These are phyloP conservation scores for Carcinoscorpius rotundicauda DNA, from an alignment of 1,140 invertebrate genomes.

Conservation along the genomic window DNA sequence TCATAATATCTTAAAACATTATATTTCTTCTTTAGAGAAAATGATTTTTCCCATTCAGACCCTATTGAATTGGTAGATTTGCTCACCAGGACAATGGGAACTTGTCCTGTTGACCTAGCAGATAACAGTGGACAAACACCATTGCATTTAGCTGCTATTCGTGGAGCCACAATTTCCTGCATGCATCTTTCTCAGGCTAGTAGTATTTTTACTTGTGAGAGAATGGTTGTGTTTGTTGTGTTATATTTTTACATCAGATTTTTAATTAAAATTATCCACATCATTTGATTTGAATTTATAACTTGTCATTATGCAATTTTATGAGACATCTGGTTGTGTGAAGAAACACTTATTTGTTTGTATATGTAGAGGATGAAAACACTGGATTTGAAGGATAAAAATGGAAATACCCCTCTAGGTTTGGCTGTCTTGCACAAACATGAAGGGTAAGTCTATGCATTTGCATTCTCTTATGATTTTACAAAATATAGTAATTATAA, in stretches of 20 bases:
- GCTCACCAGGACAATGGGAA: slow-evolving; percentile 29
- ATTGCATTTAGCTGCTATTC: slow-evolving; percentile 37
- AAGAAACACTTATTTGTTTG: neutral
- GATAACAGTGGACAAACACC: slow-evolving; percentile 35
- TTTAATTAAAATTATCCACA: too few relatives aligned
- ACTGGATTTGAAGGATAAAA: slow-evolving; percentile 33
- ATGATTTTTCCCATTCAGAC: slow-evolving; percentile 26
- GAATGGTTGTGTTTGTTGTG: too few relatives aligned
- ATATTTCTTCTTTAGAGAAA: too few relatives aligned
- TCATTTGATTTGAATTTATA: too few relatives aligned
- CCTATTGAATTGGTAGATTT: slow-evolving; percentile 38
- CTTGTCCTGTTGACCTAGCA: slow-evolving; percentile 28
- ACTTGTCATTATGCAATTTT: too few relatives aligned
- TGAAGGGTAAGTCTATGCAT: slow-evolving; percentile 31
- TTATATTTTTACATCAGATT: too few relatives aligned
- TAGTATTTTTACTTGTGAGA: too few relatives aligned
- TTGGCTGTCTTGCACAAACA: slow-evolving; percentile 35
- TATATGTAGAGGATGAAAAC: slow-evolving; percentile 30
- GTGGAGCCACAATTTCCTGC: slow-evolving; percentile 39
- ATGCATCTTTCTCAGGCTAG: slow-evolving; percentile 21
- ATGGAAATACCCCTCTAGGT: slow-evolving; percentile 39
- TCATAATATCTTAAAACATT: too few relatives aligned
- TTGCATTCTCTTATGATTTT: too few relatives aligned
- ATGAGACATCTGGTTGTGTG: too few relatives aligned
- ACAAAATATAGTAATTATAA: too few relatives aligned